Percentiles rank a stretch among this genome's conserved stretches.
These are phyloP conservation scores for Balaeniceps rex DNA, from an alignment of 2,113 vertebrate species.

Conservation along the genomic window DNA sequence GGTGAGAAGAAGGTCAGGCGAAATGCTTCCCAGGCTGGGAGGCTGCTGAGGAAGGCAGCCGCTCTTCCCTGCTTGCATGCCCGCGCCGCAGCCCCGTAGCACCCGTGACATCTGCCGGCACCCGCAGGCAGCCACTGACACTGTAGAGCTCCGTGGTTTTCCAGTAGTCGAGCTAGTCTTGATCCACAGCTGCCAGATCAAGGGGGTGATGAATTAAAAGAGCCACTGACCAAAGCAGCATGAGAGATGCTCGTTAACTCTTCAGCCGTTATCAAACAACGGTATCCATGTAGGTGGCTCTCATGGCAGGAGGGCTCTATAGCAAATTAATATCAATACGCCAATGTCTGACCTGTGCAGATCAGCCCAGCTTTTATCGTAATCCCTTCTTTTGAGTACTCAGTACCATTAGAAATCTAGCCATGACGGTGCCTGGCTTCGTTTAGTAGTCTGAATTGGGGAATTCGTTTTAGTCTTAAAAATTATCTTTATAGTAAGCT, in stretches of 20 bases:
- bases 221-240: not conserved
- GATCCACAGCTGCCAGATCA: not conserved
- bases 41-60: not conserved
- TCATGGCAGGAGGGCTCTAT: not conserved
- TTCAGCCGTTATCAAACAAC: not conserved
- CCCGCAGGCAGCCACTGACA: no score
- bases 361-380: not conserved
- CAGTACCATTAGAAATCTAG: not conserved
- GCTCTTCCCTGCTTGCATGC: not conserved
- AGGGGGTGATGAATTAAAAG: not conserved
- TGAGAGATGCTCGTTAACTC: not conserved
- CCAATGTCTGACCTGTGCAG: not conserved
- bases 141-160: not conserved
- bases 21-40: slow-evolving; percentile 2
- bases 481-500: not conserved
- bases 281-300: not conserved
- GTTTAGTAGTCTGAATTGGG: not conserved
- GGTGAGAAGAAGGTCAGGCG: slow-evolving; percentile 37
- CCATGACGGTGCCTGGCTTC: not conserved
- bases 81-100: no score
- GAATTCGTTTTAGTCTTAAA: not conserved
- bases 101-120: slow-evolving; percentile 66
- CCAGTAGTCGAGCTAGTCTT: not conserved
- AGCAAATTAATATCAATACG: no score
- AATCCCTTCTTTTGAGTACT: not conserved